Percentiles rank a stretch among this genome's conserved stretches.
phyloP scores from a whole-genome alignment of 1,140 invertebrate genomes.

The Pomacea maculata region DNA sequence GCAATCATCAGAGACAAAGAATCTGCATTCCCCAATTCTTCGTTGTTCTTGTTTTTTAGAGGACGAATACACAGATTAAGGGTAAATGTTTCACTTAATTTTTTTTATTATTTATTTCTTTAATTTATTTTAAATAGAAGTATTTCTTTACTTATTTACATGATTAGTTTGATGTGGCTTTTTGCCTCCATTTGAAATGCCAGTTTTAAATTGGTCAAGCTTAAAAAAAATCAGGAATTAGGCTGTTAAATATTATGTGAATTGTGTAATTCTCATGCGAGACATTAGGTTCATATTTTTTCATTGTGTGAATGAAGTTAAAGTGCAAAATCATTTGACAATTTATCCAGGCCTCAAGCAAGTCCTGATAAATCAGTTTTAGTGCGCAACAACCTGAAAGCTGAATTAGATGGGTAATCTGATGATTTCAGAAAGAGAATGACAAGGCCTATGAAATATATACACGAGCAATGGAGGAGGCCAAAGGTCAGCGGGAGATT shows the following conservation, averaged over 20 bases:
- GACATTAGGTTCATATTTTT: too few relatives aligned
- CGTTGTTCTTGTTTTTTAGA: constrained; percentile 77
- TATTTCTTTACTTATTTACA: too few relatives aligned
- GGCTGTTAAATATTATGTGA: too few relatives aligned
- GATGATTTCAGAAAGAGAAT: constrained; percentile 71
- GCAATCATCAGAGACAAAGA: constrained; percentile 72
- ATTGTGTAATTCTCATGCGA: too few relatives aligned
- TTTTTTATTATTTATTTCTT: background rate
- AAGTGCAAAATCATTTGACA: constrained; percentile 10
- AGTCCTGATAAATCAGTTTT: background rate
- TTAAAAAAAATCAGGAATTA: too few relatives aligned
- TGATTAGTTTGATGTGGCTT: too few relatives aligned
- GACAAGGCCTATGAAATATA: constrained; percentile 72
- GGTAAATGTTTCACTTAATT: constrained; percentile 26
- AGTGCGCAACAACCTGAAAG: background rate
- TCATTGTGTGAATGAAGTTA: background rate
- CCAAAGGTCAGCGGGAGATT: constrained; percentile 74
- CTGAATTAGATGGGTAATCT: constrained; percentile 1
- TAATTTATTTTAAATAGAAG: too few relatives aligned
- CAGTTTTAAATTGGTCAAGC: too few relatives aligned
- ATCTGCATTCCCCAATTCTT: constrained; percentile 72
- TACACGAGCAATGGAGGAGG: constrained; percentile 70
- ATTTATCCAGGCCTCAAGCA: background rate
- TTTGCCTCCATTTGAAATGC: too few relatives aligned
- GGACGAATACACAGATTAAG: constrained; percentile 75